Evolutionary conservation across 2,113 vertebrate genomes (phyloP).

Genomic region (Centropus bengalensis): DNA sequence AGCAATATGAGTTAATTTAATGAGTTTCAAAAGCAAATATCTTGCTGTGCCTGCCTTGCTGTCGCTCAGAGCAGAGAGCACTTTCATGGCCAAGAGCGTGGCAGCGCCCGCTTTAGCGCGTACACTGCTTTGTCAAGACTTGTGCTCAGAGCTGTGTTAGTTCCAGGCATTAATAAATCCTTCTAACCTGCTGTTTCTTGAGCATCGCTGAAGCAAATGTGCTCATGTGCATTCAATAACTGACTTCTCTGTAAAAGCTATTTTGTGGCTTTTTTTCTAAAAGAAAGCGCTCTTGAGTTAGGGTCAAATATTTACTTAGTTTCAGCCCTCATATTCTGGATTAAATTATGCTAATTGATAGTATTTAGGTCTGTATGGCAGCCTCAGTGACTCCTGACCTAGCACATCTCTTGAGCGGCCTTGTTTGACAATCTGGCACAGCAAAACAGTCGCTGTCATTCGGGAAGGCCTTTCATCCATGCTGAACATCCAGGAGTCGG

Average conservation of each 20-base stretch:
- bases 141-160: not conserved
- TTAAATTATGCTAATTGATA: not conserved
- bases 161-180: not conserved
- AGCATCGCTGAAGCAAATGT: not conserved
- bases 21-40: not conserved
- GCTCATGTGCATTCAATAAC: not conserved
- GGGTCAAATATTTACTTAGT: not conserved
- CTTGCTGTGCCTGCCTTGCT: not conserved
- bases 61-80: not conserved
- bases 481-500: not conserved
- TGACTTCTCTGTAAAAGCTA: not conserved
- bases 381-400: not conserved
- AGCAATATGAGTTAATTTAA: not conserved
- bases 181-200: not conserved
- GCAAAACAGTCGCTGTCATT: not conserved
- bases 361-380: not conserved
- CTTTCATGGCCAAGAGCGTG: slow-evolving; percentile 1
- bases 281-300: not conserved
- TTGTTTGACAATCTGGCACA: not conserved
- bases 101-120: not conserved
- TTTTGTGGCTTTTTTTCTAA: not conserved
- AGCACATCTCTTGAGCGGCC: not conserved
- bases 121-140: not conserved
- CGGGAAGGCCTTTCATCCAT: not conserved
- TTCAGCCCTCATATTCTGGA: not conserved